These are phyloP conservation scores for Agrotis exclamationis DNA, from an alignment of 2,888 invertebrate genomes.

Conservation along the genomic window DNA sequence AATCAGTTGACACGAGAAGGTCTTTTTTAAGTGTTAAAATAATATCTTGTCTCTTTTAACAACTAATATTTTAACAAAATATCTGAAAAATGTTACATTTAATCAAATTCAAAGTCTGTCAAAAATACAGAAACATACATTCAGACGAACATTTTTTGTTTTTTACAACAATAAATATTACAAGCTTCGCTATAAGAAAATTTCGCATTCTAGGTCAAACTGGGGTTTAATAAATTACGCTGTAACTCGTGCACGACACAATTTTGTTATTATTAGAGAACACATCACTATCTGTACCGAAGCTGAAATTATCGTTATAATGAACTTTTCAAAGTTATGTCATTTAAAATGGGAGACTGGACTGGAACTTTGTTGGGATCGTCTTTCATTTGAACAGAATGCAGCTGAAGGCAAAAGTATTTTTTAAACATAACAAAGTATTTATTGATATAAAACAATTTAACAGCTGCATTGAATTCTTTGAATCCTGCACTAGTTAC, in stretches of 20 bases:
- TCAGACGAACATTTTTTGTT: conserved; percentile 15
- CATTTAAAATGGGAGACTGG: too few relatives aligned
- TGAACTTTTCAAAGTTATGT: background rate
- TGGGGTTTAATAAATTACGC: conserved; percentile 51
- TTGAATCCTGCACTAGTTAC: too few relatives aligned
- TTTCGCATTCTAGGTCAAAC: conserved; percentile 48
- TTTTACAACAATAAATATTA: conserved; percentile 35
- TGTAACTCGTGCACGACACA: conserved; percentile 24
- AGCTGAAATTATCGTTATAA: conserved; percentile 5
- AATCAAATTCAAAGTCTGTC: conserved; percentile 23
- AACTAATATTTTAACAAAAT: conserved; percentile 1
- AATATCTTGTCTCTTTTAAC: background rate
- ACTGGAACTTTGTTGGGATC: too few relatives aligned
- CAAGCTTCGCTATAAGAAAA: conserved; percentile 9
- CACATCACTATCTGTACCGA: conserved; percentile 9
- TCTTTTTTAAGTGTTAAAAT: conserved; percentile 1
- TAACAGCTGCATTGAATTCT: too few relatives aligned
- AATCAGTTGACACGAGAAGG: conserved; percentile 19
- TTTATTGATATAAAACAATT: too few relatives aligned
- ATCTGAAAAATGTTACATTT: conserved; percentile 7
- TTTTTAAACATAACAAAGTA: too few relatives aligned
- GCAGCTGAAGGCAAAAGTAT: too few relatives aligned
- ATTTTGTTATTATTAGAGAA: conserved; percentile 38
- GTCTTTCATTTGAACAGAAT: too few relatives aligned
- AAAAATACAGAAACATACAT: conserved; percentile 12